A percentile compares a stretch with the other conserved stretches of the same genome.
phyloP scores from a whole-genome alignment of 1,140 invertebrate genomes.

The Lepidotrigona ventralis region DNA sequence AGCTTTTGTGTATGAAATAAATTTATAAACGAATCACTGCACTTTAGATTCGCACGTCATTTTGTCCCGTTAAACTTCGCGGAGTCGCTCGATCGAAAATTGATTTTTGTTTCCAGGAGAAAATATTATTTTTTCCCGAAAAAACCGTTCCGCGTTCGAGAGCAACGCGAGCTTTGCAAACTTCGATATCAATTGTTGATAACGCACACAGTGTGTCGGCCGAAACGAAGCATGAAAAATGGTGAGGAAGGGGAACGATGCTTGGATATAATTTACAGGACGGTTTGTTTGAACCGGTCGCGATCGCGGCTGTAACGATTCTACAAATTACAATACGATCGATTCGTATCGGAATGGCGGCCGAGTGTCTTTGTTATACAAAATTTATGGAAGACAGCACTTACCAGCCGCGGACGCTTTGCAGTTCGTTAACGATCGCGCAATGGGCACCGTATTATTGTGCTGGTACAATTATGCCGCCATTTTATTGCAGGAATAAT shows the following conservation, averaged over 20 bases:
- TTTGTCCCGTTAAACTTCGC: background rate
- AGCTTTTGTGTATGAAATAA: too few relatives aligned
- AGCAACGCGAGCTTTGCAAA: background rate
- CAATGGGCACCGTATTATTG: slow-evolving; percentile 34
- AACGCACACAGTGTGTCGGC: background rate
- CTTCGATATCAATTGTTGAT: background rate
- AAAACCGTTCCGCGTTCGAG: too few relatives aligned
- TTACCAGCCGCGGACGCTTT: background rate
- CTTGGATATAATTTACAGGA: background rate
- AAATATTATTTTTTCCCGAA: background rate
- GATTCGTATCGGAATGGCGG: background rate
- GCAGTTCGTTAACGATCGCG: slow-evolving; percentile 30
- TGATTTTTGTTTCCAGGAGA: background rate
- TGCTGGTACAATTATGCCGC: slow-evolving; percentile 18
- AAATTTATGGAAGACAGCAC: slow-evolving; percentile 2
- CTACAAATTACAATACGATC: background rate
- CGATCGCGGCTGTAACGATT: background rate
- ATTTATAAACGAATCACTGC: too few relatives aligned
- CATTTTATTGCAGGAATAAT: slow-evolving; percentile 43
- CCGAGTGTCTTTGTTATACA: background rate
- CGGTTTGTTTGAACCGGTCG: background rate
- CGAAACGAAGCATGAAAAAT: background rate
- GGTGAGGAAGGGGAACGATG: background rate
- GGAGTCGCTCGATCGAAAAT: background rate
- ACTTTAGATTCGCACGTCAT: too few relatives aligned